Conservation (phyloP, 2,113 vertebrate genomes). For the Garra rufa region DNA sequence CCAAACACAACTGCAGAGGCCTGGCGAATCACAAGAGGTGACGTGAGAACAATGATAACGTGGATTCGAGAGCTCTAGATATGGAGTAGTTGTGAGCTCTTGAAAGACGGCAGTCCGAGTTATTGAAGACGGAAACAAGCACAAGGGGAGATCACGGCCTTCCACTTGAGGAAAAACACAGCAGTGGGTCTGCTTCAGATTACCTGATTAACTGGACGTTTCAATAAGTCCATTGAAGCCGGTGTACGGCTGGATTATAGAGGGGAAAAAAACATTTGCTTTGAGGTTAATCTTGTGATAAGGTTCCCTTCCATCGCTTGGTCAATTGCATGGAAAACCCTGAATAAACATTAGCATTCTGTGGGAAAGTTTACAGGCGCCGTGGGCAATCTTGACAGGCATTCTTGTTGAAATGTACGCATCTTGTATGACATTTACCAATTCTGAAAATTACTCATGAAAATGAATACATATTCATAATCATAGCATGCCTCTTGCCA, state of each 20-base stretch:
- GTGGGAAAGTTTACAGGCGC: conserved; percentile 34
- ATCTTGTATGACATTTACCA: background rate
- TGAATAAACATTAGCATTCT: conserved; percentile 33
- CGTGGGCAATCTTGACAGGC: background rate
- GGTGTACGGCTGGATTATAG: conserved; percentile 29
- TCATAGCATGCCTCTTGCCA: background rate
- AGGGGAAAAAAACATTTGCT: conserved; percentile 38
- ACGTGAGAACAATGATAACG: conserved; percentile 37
- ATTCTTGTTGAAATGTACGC: background rate
- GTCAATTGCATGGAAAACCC: conserved; percentile 41
- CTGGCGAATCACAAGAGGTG: conserved; percentile 13
- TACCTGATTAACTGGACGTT: conserved; percentile 42
- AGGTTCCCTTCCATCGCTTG: conserved; percentile 11
- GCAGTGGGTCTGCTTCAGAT: conserved; percentile 48
- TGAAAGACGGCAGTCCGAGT: background rate
- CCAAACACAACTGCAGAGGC: conserved; percentile 17
- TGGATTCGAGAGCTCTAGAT: conserved; percentile 4
- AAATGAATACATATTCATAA: background rate
- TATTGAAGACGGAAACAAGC: conserved; percentile 9
- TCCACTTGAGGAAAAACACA: conserved; percentile 19
- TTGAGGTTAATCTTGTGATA: conserved; percentile 42
- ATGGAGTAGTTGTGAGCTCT: background rate
- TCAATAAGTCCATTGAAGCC: conserved; percentile 16
- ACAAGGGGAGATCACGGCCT: conserved; percentile 15
- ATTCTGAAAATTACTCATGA: background rate